phyloP scores from a whole-genome alignment of 1,140 invertebrate genomes.

The Drosophila insularis region DNA sequence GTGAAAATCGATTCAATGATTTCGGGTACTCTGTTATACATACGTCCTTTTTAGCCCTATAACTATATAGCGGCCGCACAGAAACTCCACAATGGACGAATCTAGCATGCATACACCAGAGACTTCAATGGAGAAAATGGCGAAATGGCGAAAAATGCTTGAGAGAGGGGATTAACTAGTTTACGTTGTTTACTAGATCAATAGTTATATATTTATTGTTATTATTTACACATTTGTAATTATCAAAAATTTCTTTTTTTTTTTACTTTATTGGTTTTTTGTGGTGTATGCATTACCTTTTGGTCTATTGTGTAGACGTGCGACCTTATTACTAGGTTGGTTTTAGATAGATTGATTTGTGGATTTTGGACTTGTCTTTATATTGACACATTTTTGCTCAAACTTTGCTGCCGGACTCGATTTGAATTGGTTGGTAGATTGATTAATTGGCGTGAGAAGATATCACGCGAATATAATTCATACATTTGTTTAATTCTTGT shows the following conservation, averaged over 20 bases:
- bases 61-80: conserved; percentile 40
- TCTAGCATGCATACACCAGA: conserved; percentile 54
- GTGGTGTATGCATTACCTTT: conserved; percentile 62
- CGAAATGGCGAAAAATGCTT: background rate
- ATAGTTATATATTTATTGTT: conserved; percentile 33
- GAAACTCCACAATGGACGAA: conserved; percentile 70
- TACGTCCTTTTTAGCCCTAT: conserved; percentile 7
- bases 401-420: conserved; percentile 82
- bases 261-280: background rate
- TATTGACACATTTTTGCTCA: conserved; percentile 82
- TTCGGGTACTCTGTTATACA: conserved; percentile 18
- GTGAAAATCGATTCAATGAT: background rate
- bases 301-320: conserved; percentile 73
- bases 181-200: conserved; percentile 1
- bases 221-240: conserved; percentile 41
- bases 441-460: conserved; percentile 28
- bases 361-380: conserved; percentile 71
- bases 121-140: background rate
- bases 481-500: background rate
- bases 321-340: conserved; percentile 70
- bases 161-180: conserved; percentile 8
- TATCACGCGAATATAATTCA: conserved; percentile 13
- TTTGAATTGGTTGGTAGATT: conserved; percentile 50
- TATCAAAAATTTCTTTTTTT: background rate
- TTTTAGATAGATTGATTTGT: conserved; percentile 8